Conservation (phyloP, 1,140 invertebrate genomes). For the Sycophila sp. region DNA sequence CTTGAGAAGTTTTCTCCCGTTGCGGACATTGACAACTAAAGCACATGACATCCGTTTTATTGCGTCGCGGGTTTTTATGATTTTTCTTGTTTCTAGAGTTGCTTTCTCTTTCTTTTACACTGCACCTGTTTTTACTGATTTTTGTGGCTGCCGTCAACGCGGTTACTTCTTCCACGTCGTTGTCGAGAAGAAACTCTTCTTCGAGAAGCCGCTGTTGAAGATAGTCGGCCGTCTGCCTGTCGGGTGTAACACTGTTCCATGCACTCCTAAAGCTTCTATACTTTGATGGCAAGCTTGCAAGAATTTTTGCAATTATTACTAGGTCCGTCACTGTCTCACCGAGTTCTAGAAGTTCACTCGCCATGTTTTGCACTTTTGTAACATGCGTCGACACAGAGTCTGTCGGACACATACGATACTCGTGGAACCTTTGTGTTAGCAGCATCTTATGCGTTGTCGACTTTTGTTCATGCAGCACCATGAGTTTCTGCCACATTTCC, state of each 20-base stretch:
- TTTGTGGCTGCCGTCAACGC: not conserved
- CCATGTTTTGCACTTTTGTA: conserved; percentile 33
- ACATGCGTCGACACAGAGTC: conserved; percentile 20
- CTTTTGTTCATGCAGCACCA: not conserved
- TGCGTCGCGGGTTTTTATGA: not conserved
- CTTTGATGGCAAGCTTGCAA: conserved; percentile 9
- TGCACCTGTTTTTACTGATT: no score
- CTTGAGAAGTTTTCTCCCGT: not conserved
- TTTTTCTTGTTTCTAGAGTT: not conserved
- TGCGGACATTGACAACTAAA: not conserved
- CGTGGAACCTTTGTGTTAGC: not conserved
- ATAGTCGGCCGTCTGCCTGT: not conserved
- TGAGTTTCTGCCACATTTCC: not conserved
- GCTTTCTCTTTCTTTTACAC: not conserved
- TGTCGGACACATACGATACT: not conserved
- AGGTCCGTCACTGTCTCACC: conserved; percentile 4
- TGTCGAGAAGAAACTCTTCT: not conserved
- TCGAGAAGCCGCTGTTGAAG: not conserved
- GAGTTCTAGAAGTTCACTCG: not conserved
- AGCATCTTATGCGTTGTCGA: not conserved
- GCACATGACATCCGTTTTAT: not conserved
- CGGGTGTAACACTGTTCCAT: conserved; percentile 10
- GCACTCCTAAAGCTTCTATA: not conserved
- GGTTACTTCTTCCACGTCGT: not conserved
- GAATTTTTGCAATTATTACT: conserved; percentile 16